Evolutionary conservation across 2,888 invertebrate species (phyloP).

Genomic region (Monochamus alternatus): DNA sequence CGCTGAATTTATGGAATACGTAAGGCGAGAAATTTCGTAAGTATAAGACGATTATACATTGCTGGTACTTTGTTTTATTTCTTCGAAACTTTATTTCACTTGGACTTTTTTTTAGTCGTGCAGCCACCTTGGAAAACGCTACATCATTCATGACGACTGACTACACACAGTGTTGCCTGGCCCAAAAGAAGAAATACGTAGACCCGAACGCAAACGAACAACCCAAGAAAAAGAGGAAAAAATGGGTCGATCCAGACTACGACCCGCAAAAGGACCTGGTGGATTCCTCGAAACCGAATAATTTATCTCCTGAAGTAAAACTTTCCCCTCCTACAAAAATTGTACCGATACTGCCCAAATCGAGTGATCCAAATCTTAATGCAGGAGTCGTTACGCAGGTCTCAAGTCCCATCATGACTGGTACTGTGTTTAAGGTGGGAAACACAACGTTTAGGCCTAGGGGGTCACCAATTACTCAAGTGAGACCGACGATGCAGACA

Average conservation of each 20-base stretch:
- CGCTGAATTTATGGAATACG: conserved; percentile 82
- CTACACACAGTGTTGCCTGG: conserved; percentile 66
- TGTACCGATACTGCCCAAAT: conserved; percentile 40
- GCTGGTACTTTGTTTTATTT: background rate
- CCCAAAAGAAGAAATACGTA: conserved; percentile 55
- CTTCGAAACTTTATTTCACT: background rate
- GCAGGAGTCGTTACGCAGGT: conserved; percentile 24
- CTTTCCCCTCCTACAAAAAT: conserved; percentile 11
- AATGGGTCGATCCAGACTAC: conserved; percentile 60
- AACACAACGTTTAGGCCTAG: conserved; percentile 45
- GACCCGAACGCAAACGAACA: conserved; percentile 42
- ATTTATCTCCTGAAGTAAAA: conserved; percentile 11
- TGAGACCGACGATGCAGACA: conserved; percentile 42
- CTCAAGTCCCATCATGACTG: background rate
- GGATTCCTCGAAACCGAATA: conserved; percentile 41
- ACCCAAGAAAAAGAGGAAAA: conserved; percentile 53
- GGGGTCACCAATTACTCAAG: conserved; percentile 19
- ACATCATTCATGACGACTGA: conserved; percentile 62
- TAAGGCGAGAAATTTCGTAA: conserved; percentile 76
- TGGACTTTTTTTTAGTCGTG: conserved; percentile 67
- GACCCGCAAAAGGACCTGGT: conserved; percentile 49
- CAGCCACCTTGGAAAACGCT: conserved; percentile 69
- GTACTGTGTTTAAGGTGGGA: conserved; percentile 40
- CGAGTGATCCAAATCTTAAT: conserved; percentile 32
- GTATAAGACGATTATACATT: conserved; percentile 45